A percentile compares a stretch with the other conserved stretches of the same genome.
These are phyloP conservation scores for Poecile montanus DNA, from an alignment of 2,797 vertebrate genomes.

Conservation along the genomic window DNA sequence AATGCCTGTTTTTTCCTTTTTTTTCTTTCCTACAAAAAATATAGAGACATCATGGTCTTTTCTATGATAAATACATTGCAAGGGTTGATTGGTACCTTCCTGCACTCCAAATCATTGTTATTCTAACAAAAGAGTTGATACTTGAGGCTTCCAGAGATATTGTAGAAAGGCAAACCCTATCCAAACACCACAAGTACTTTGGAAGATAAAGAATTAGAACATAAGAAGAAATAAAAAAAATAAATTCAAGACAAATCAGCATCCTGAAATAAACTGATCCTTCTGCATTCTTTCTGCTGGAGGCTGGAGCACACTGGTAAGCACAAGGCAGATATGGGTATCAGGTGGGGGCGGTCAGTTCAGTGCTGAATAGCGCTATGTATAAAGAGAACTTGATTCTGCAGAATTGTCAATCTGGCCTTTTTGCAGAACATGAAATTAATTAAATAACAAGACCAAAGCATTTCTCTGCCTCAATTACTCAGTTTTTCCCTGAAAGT, in stretches of 20 bases:
- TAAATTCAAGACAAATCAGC: not conserved
- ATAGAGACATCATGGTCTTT: not conserved
- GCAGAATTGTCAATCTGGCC: not conserved
- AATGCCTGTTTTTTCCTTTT: not conserved
- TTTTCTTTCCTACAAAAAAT: not conserved
- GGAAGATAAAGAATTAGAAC: not conserved
- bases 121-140: not conserved
- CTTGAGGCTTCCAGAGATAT: not conserved
- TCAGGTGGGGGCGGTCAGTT: not conserved
- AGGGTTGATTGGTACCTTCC: not conserved
- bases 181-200: not conserved
- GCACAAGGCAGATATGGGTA: not conserved
- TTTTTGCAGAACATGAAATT: constrained; percentile 24
- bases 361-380: not conserved
- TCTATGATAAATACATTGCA: not conserved
- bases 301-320: not conserved
- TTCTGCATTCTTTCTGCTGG: not conserved
- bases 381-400: not conserved
- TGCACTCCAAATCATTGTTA: not conserved
- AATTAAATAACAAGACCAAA: constrained; percentile 32
- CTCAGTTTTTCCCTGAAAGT: not conserved
- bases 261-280: not conserved
- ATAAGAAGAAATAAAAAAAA: not conserved
- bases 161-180: not conserved
- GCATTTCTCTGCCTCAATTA: not conserved